These are phyloP conservation scores for Cardiocondyla obscurior DNA, from an alignment of 1,140 invertebrate genomes.

Conservation along the genomic window DNA sequence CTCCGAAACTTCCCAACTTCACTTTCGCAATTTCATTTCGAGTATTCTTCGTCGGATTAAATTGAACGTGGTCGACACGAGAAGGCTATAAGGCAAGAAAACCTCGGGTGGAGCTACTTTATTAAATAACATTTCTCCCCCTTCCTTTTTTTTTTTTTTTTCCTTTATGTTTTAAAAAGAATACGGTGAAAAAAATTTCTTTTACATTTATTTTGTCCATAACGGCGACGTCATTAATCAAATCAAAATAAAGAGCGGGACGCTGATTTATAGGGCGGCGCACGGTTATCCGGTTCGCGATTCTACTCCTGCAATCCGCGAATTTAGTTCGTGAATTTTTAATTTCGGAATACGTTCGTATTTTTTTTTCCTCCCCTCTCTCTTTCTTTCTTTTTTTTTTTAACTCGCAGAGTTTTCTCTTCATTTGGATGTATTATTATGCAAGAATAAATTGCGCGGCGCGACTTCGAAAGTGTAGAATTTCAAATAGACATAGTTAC, in stretches of 20 bases:
- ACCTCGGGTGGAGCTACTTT: not conserved
- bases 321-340: slow-evolving; percentile 44
- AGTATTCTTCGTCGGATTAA: slow-evolving; percentile 10
- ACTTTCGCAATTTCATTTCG: slow-evolving; percentile 27
- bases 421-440: slow-evolving; percentile 46
- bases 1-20: slow-evolving; percentile 25
- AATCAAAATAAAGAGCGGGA: not conserved
- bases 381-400: slow-evolving; percentile 5
- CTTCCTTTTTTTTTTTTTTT: not conserved
- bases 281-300: not conserved
- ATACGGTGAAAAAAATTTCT: not conserved
- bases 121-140: slow-evolving; percentile 2
- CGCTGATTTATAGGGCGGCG: slow-evolving; percentile 8
- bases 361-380: too few species aligned
- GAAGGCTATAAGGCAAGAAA: not conserved
- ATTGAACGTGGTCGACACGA: not conserved
- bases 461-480: slow-evolving; percentile 44
- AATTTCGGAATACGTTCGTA: slow-evolving; percentile 3
- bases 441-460: slow-evolving; percentile 47
- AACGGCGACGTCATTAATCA: not conserved
- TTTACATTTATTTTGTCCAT: slow-evolving; percentile 16
- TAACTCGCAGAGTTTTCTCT: slow-evolving; percentile 30
- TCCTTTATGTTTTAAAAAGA: too few species aligned
- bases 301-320: slow-evolving; percentile 4
- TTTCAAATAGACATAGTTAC: slow-evolving; percentile 50